Conservation (phyloP, 2,113 vertebrate species). For the Terrapene triunguis region DNA sequence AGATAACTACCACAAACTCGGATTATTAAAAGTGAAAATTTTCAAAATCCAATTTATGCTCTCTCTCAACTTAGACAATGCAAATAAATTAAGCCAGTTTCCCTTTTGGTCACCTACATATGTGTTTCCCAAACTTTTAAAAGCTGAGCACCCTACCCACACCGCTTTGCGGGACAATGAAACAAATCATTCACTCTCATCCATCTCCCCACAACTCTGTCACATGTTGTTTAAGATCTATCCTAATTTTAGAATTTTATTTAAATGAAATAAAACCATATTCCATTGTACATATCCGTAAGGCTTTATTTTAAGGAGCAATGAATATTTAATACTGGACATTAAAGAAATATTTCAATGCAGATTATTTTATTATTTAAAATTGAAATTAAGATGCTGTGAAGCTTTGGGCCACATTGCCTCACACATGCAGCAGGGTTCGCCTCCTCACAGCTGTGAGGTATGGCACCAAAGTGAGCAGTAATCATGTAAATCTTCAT, state of each 20-base stretch:
- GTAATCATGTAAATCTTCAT: neutral
- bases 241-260: constrained; percentile 33
- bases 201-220: neutral
- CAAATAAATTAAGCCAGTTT: constrained; percentile 18
- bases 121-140: constrained; percentile 59
- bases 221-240: neutral
- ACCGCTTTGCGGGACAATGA: constrained; percentile 56
- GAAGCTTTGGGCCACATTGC: neutral
- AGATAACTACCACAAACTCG: neutral
- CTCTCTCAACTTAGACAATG: neutral
- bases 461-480: neutral
- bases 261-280: constrained; percentile 14
- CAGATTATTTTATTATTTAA: neutral
- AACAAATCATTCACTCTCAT: neutral
- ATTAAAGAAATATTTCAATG: neutral
- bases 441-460: neutral
- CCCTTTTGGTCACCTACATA: constrained; percentile 62
- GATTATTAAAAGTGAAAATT: neutral
- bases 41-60: neutral
- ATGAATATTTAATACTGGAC: neutral
- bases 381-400: neutral
- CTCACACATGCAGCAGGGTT: neutral
- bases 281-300: neutral
- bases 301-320: neutral
- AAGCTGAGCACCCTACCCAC: neutral